phyloP scores from a whole-genome alignment of 2,888 invertebrate species.

The Eulithis testata region DNA sequence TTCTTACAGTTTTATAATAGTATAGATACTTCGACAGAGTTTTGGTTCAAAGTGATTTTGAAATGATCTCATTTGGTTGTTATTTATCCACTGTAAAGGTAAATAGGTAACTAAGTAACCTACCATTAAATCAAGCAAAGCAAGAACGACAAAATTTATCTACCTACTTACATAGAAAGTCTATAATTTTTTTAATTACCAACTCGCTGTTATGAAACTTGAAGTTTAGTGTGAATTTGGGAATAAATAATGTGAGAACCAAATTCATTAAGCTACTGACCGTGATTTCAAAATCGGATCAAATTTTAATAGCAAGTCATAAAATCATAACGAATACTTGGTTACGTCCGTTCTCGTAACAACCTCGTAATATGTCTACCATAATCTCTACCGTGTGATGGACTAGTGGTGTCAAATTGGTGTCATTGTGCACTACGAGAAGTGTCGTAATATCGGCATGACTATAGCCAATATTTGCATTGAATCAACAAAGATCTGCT shows the following conservation, averaged over 20 bases:
- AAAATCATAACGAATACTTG: constrained; percentile 25
- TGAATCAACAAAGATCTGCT: constrained; percentile 41
- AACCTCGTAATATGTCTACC: neutral
- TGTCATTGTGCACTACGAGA: constrained; percentile 42
- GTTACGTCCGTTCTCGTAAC: constrained; percentile 35
- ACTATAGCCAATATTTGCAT: constrained; percentile 50
- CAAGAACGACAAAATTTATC: constrained; percentile 4
- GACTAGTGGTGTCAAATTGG: constrained; percentile 44
- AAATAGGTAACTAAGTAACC: neutral
- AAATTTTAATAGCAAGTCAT: constrained; percentile 24
- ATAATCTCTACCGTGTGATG: constrained; percentile 33
- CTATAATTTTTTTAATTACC: constrained; percentile 4
- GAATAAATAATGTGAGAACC: constrained; percentile 6
- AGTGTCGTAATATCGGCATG: constrained; percentile 42
- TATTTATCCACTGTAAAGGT: neutral
- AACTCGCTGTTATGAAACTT: constrained; percentile 4
- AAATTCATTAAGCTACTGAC: constrained; percentile 15
- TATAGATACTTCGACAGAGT: too few relatives aligned
- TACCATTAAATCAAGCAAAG: too few relatives aligned
- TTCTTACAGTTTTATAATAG: too few relatives aligned
- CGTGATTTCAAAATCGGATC: constrained; percentile 19
- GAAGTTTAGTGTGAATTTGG: neutral
- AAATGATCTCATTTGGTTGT: too few relatives aligned
- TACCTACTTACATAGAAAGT: constrained; percentile 1
- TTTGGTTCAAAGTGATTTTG: too few relatives aligned